Evolutionary conservation across 2,113 vertebrate species (phyloP).

Genomic region (Brachionichthys hirsutus): DNA sequence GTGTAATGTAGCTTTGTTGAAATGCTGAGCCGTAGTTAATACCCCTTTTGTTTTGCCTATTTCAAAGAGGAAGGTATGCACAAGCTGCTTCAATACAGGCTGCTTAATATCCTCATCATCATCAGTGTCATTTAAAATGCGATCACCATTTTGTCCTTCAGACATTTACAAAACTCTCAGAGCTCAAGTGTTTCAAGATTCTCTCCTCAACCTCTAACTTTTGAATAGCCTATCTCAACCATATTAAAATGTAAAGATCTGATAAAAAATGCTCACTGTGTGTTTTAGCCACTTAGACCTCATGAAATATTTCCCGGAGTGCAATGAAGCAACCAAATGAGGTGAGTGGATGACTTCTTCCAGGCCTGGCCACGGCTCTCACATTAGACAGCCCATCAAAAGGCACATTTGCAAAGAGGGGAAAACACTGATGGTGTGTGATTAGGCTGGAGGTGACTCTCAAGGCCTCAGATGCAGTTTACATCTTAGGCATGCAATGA

Average conservation of each 20-base stretch:
- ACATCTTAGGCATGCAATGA: constrained; percentile 44
- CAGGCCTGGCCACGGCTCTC: constrained; percentile 62
- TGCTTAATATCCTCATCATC: neutral
- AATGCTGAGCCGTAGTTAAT: neutral
- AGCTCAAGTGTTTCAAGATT: constrained; percentile 20
- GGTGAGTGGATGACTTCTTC: constrained; percentile 65
- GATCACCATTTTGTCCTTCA: neutral
- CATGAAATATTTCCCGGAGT: constrained; percentile 80
- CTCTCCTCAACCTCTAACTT: constrained; percentile 54
- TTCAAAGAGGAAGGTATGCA: neutral
- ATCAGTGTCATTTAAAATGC: neutral
- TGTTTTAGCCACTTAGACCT: constrained; percentile 81
- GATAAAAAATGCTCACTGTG: constrained; percentile 73
- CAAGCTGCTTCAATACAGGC: neutral
- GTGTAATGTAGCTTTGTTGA: neutral
- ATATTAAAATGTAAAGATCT: constrained; percentile 77
- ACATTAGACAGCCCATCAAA: constrained; percentile 72
- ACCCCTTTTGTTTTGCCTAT: neutral
- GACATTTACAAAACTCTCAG: neutral
- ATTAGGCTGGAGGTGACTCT: constrained; percentile 68
- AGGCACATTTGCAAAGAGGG: constrained; percentile 63
- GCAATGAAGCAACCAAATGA: constrained; percentile 73
- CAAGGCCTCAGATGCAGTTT: constrained; percentile 64
- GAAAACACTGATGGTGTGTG: constrained; percentile 67
- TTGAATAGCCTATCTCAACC: constrained; percentile 59